A percentile compares a stretch with the other conserved stretches of the same genome.
phyloP scores from a whole-genome alignment of 2,888 invertebrate species.

The Pollenia amentaria region DNA sequence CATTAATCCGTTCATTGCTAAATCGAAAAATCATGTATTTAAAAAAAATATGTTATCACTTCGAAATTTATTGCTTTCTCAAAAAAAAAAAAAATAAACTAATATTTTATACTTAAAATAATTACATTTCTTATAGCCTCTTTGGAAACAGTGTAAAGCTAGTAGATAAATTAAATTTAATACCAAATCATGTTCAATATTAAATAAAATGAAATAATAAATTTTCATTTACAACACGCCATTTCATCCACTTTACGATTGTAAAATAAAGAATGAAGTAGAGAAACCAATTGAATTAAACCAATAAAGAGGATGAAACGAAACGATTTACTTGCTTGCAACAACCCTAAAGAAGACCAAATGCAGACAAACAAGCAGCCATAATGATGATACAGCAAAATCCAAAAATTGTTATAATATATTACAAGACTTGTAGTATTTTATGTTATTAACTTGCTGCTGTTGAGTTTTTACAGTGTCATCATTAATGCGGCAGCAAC shows the following conservation, averaged over 20 bases:
- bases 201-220: constrained; percentile 63
- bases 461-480: constrained; percentile 43
- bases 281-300: constrained; percentile 55
- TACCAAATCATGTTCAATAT: constrained; percentile 66
- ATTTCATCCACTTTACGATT: constrained; percentile 62
- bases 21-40: too few relatives aligned
- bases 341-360: constrained; percentile 8
- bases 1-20: too few relatives aligned
- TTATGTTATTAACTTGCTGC: constrained; percentile 1
- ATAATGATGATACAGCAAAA: constrained; percentile 69
- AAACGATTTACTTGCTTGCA: constrained; percentile 44
- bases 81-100: too few relatives aligned
- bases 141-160: constrained; percentile 48
- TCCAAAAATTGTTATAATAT: constrained; percentile 27
- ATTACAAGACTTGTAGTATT: constrained; percentile 3
- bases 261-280: background rate
- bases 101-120: too few relatives aligned
- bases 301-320: constrained; percentile 45
- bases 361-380: constrained; percentile 42
- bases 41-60: too few relatives aligned
- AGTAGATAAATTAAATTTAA: constrained; percentile 53
- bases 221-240: constrained; percentile 69
- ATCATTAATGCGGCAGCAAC: constrained; percentile 30
- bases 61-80: too few relatives aligned
- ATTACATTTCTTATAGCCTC: background rate